phyloP scores from a whole-genome alignment of 1,140 invertebrate species.

The Andricus grossulariae region DNA sequence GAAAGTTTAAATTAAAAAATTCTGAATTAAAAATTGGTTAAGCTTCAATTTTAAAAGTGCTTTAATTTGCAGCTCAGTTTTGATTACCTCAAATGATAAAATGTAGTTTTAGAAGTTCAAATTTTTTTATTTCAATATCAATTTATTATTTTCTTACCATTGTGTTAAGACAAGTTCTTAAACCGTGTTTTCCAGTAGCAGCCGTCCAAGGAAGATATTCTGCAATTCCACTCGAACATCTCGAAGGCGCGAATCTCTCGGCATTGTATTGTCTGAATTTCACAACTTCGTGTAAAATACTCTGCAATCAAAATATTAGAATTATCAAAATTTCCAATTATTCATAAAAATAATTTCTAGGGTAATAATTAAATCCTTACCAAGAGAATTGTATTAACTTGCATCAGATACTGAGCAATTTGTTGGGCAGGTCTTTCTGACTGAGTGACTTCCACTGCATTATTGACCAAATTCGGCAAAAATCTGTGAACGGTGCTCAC shows the following conservation, averaged over 20 bases:
- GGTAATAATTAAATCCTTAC: background rate
- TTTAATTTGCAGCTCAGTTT: too few relatives aligned
- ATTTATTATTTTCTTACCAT: conserved; percentile 68
- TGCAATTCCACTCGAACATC: conserved; percentile 61
- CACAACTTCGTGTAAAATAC: conserved; percentile 78
- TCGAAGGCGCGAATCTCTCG: conserved; percentile 73
- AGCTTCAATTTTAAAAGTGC: too few relatives aligned
- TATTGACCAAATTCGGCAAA: conserved; percentile 76
- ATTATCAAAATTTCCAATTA: conserved; percentile 26
- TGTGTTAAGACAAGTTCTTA: conserved; percentile 76
- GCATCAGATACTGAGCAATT: conserved; percentile 76
- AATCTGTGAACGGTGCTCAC: conserved; percentile 78
- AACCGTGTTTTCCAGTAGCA: conserved; percentile 75
- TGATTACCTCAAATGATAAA: too few relatives aligned
- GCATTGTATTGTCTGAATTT: conserved; percentile 78
- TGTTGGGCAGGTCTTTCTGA: conserved; percentile 76
- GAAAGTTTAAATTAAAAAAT: too few relatives aligned
- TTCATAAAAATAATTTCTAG: too few relatives aligned
- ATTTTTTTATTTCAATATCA: too few relatives aligned
- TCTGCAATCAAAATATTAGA: conserved; percentile 57
- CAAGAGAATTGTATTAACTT: conserved; percentile 75
- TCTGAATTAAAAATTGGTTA: too few relatives aligned
- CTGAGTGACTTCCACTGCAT: conserved; percentile 76
- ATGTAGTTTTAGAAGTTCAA: too few relatives aligned
- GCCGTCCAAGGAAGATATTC: conserved; percentile 84